phyloP scores from a whole-genome alignment of 2,797 vertebrate species.

The Pelochelys cantorii region DNA sequence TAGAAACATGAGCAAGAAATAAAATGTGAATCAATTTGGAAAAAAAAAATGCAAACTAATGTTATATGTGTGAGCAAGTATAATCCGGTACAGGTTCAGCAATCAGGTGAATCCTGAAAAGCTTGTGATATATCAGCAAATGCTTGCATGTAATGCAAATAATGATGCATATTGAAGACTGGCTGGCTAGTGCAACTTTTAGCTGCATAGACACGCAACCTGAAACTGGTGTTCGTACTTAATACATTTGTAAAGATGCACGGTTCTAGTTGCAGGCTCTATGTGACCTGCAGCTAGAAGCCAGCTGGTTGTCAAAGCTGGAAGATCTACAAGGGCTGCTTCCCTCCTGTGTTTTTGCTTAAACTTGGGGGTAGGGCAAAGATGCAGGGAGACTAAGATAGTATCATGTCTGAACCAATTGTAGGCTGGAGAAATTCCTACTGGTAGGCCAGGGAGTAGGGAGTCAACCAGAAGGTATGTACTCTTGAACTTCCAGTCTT shows the following conservation, averaged over 20 bases:
- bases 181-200: background rate
- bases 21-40: background rate
- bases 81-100: background rate
- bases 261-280: background rate
- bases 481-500: background rate
- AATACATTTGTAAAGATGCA: background rate
- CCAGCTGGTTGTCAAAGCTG: background rate
- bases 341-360: background rate
- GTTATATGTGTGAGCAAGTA: background rate
- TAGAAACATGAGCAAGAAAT: background rate
- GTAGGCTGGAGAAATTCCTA: background rate
- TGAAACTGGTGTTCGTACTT: background rate
- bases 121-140: background rate
- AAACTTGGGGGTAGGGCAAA: background rate
- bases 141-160: background rate
- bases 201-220: background rate
- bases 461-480: background rate
- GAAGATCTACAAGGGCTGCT: background rate
- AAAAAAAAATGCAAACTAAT: background rate
- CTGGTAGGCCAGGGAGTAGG: background rate
- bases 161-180: background rate
- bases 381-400: background rate
- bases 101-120: background rate
- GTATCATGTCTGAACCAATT: background rate
- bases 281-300: background rate